Evolutionary conservation across 2,888 invertebrate genomes (phyloP), one percentile per base, ranked within the genome.

Genomic region (Lamproptera curius): DNA sequence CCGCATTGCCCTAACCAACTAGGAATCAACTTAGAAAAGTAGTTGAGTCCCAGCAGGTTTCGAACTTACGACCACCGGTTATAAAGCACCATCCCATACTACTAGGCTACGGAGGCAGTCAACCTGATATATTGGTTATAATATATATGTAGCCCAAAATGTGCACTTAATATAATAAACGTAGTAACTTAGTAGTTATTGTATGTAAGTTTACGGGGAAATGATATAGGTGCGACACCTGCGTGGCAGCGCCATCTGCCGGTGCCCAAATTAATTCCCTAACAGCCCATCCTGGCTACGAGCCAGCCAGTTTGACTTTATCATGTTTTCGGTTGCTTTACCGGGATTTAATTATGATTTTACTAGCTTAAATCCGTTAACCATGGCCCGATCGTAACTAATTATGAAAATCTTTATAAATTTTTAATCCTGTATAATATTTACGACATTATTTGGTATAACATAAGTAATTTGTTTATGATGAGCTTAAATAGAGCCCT

Each of bases 181-280:
- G 9, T 2, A 10, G 10, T 23, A 23, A 4, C 23, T 26, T 39
- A 23, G 26, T 39, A n/a, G n/a, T n/a, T n/a, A n/a, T n/a, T n/a
- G n/a, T n/a, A n/a, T n/a, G n/a, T 39, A 39, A 6, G 28, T 1
- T 10, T n/a, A 6, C 14, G 20, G 1, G 23, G 20, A 41, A 40
- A 46, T 46, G 42, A 49, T 40, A 35, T 50, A 46, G 40, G 41
- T 42, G 41, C 16, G 15, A n/a, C 49, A 43, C 49, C 43, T 48
- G 48, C 42, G 48, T 35, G 39, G 45, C 52, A 63, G 49, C 66
- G 71, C 68, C 78, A 78, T 75, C 76, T 79, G 79, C 67, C 66
- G 70, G 59, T 56, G 59, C 46, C 51, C 70, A 78, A 77, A 81
- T 82, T 81, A 81, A 82, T 79, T 69, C 65, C 49, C 63, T 63